Evolutionary conservation across 2,113 vertebrate species (phyloP).

Genomic region (Odobenus rosmarus): DNA sequence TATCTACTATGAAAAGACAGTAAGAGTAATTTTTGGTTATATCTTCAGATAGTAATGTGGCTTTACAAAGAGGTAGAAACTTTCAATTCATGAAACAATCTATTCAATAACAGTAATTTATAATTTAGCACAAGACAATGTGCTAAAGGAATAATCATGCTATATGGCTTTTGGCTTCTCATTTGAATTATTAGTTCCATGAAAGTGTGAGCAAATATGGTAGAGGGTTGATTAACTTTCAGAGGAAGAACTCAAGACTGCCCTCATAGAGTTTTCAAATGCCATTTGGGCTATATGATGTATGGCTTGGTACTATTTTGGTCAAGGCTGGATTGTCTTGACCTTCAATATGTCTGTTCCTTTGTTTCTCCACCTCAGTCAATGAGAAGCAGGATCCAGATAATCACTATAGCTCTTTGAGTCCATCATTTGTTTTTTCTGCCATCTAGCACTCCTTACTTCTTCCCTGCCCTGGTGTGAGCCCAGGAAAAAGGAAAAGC

Average conservation of each 20-base stretch:
- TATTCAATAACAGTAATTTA: not conserved
- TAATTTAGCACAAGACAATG: not conserved
- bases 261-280: not conserved
- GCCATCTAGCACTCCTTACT: not conserved
- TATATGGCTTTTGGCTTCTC: not conserved
- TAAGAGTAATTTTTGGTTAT: not conserved
- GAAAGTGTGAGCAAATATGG: not conserved
- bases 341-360: not conserved
- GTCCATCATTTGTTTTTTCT: not conserved
- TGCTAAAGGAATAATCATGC: not conserved
- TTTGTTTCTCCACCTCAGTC: not conserved
- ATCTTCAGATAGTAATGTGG: not conserved
- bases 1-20: not conserved
- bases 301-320: not conserved
- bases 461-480: not conserved
- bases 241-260: not conserved
- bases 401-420: not conserved
- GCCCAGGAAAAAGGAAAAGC: slow-evolving; percentile 45
- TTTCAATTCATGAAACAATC: not conserved
- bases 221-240: not conserved
- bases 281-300: not conserved
- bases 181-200: not conserved
- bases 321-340: not conserved
- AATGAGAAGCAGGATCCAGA: not conserved
- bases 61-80: not conserved